Base-by-base conservation (phyloP, 2,113 vertebrate species). In the Megaceryle maxima region DNA sequence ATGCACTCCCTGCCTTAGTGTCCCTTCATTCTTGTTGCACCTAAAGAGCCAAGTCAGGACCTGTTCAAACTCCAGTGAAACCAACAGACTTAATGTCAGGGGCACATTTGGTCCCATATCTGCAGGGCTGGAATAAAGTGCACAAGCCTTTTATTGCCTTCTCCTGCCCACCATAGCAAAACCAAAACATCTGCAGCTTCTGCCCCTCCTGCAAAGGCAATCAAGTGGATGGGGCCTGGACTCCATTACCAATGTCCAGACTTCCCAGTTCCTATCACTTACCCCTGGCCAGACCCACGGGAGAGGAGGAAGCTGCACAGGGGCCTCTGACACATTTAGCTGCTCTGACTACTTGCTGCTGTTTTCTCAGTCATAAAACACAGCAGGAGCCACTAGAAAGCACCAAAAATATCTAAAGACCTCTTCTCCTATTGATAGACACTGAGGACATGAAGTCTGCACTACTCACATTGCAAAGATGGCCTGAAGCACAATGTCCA, bases 401-500 rank as follows among this genome's bases (percentile, higher is more conserved):
- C 26, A 55, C 48, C 48, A 25, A 79, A 56, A 41, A 10, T 39
- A 33, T 37, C 39, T 79, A 33, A 74, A 79, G 41, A 16, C 12
- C 13, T 64, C 35, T 53, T 35, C 20, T 35, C 35, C 37, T 28
- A 11, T 11, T 59, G 25, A 31, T 11, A 24, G 1, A 29, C 1
- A 1, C 15, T 33, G 37, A 70, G 28, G 53, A 73, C 43, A 11
- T 7, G 9, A 77, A 67, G 53, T 7, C 33, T 51, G 28, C 57
- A 46, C 37, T 6, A 17, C 0, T 1, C 10, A 26, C 0, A 2
- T 13, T 70, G 35, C 31, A 81, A 81, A 80, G 39, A 43, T 29
- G 59, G 51, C 50, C n/a, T 66, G 51, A 59, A 56, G 35, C 0
- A 0, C 24, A 8, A 2, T 9, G 31, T 37, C 31, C 41, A 28